These are phyloP conservation scores for Ardeotis arabs DNA, from an alignment of 2,113 vertebrate species.

Conservation along the genomic window DNA sequence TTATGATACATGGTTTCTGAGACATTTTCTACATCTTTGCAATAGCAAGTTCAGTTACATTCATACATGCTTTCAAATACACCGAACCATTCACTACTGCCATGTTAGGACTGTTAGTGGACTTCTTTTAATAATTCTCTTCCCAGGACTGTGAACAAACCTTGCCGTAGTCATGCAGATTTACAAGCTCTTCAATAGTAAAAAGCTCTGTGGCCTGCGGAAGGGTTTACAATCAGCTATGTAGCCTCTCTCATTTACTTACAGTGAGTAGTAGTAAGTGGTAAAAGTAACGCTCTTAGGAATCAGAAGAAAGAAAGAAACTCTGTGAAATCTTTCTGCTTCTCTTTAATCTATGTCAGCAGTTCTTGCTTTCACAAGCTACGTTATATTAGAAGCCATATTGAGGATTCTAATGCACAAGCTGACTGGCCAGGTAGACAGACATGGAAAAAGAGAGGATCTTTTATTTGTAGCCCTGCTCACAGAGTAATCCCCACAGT, in stretches of 20 bases:
- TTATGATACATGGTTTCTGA: neutral
- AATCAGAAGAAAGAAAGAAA: neutral
- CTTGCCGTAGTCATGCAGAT: neutral
- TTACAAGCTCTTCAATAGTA: neutral
- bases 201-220: neutral
- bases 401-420: neutral
- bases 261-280: neutral
- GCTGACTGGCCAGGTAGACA: neutral
- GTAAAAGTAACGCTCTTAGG: neutral
- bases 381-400: neutral
- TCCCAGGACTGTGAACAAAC: neutral
- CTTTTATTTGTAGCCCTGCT: neutral
- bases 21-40: neutral
- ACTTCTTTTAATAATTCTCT: neutral
- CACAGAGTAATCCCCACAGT: fast-evolving
- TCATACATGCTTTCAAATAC: neutral
- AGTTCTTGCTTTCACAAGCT: neutral
- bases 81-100: neutral
- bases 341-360: fast-evolving
- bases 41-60: neutral
- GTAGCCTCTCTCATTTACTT: neutral
- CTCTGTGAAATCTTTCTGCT: neutral
- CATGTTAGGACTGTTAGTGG: neutral
- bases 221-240: neutral
- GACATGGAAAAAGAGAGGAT: neutral